These are phyloP conservation scores for Scytalopus superciliaris DNA, from an alignment of 2,113 vertebrate species.

Conservation along the genomic window DNA sequence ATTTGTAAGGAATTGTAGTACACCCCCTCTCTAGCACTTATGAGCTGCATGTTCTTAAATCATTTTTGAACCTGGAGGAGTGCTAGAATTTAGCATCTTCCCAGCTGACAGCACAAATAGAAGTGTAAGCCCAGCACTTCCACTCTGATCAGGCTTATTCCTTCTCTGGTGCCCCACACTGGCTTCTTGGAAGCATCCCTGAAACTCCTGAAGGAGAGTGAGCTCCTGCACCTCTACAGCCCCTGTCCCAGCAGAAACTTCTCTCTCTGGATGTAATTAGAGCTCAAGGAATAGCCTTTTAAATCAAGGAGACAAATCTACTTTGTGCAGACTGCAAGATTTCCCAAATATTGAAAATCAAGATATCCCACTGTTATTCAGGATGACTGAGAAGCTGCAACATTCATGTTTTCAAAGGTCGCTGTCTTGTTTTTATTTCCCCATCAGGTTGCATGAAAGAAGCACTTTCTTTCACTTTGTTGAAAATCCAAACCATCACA, in stretches of 20 bases:
- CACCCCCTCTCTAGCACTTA: background rate
- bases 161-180: background rate
- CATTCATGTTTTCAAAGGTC: background rate
- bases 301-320: background rate
- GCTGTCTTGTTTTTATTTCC: slow-evolving; percentile 2
- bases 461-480: slow-evolving; percentile 26
- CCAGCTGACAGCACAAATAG: background rate
- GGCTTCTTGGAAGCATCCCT: background rate
- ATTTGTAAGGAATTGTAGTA: background rate
- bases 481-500: slow-evolving; percentile 35
- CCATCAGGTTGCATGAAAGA: slow-evolving; percentile 20
- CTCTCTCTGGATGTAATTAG: background rate
- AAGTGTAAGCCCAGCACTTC: background rate
- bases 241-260: background rate
- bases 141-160: background rate
- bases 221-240: background rate
- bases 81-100: background rate
- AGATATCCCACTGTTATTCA: background rate
- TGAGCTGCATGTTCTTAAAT: background rate
- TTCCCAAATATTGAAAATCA: background rate
- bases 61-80: background rate
- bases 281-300: background rate
- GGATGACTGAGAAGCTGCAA: background rate
- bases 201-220: background rate
- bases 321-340: background rate